Evolutionary conservation across 2,797 vertebrate species (phyloP).

Genomic region (Labeo calbasu): DNA sequence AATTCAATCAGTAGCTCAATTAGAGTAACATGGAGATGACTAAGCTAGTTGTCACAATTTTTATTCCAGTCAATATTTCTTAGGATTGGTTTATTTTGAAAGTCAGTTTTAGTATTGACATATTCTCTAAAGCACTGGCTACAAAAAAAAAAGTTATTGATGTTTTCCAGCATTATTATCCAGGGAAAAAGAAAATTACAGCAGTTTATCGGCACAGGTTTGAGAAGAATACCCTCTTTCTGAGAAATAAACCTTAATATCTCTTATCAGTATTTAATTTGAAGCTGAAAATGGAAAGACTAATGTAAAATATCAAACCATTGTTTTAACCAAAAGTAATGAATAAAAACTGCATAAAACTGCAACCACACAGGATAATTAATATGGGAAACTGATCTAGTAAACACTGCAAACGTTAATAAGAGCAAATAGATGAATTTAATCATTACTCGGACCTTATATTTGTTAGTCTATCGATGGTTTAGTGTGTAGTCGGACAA

Average conservation of each 20-base stretch:
- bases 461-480: conserved; percentile 17
- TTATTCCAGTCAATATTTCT: not conserved
- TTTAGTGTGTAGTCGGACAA: conserved; percentile 5
- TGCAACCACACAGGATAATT: not conserved
- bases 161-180: not conserved
- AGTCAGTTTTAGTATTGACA: not conserved
- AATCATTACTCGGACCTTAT: not conserved
- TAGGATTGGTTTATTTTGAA: not conserved
- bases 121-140: not conserved
- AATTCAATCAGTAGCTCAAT: not conserved
- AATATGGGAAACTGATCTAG: not conserved
- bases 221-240: not conserved
- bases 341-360: not conserved
- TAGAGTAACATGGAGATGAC: not conserved
- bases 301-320: not conserved
- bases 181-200: not conserved
- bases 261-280: not conserved
- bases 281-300: not conserved
- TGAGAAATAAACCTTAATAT: not conserved
- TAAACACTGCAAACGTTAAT: not conserved
- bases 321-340: not conserved
- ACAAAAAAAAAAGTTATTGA: not conserved
- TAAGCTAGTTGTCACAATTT: no score
- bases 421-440: not conserved
- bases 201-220: not conserved